These are phyloP conservation scores for Epinephelus malabaricus DNA, from an alignment of 2,797 vertebrate species.

Conservation along the genomic window DNA sequence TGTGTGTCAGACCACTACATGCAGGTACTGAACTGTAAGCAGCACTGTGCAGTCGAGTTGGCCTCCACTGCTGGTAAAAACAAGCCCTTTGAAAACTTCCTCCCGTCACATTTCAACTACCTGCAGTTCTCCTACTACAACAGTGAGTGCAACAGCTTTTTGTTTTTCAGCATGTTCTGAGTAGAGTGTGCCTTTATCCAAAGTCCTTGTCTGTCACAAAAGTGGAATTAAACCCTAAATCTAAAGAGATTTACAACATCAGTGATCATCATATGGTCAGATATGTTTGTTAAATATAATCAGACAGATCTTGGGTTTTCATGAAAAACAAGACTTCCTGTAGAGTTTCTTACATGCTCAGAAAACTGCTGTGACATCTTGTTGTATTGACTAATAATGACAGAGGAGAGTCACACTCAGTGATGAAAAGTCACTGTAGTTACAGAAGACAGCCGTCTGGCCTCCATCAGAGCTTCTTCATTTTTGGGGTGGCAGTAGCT, in stretches of 20 bases:
- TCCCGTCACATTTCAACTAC: conserved; percentile 95
- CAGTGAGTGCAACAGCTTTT: conserved; percentile 84
- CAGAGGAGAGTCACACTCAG: background rate
- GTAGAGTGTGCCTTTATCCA: background rate
- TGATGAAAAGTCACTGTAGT: background rate
- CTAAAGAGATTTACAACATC: background rate
- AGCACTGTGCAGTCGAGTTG: conserved; percentile 91
- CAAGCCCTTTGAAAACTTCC: conserved; percentile 93
- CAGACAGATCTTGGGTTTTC: background rate
- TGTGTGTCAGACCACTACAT: conserved; percentile 92
- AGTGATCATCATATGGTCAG: background rate
- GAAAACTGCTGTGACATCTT: background rate
- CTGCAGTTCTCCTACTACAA: conserved; percentile 98
- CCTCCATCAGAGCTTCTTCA: background rate
- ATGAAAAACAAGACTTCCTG: background rate
- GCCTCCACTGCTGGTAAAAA: conserved; percentile 86
- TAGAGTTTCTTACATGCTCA: background rate
- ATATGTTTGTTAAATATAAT: background rate
- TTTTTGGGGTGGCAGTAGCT: too few relatives aligned
- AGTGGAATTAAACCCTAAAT: background rate
- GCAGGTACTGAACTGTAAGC: conserved; percentile 94
- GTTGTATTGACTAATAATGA: background rate
- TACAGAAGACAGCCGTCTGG: background rate
- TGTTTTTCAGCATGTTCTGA: background rate
- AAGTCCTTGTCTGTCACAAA: background rate